phyloP scores from a whole-genome alignment of 2,113 vertebrate species.

The Condylura cristata region DNA sequence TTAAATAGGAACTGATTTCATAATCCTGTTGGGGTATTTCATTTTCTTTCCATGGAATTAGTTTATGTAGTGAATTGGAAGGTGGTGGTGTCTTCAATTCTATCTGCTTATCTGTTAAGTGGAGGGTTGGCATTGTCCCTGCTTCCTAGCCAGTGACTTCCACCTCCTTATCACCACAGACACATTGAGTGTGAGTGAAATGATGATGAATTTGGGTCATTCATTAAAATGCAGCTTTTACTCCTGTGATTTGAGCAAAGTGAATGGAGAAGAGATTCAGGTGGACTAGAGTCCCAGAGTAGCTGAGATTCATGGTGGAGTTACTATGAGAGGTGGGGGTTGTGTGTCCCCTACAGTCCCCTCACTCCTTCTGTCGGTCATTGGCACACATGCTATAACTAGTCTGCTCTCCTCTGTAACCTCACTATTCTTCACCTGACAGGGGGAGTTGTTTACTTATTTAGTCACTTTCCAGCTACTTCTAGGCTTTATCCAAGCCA shows the following conservation, averaged over 20 bases:
- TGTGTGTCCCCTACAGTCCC: not conserved
- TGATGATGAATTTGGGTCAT: not conserved
- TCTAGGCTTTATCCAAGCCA: not conserved
- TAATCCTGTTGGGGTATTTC: not conserved
- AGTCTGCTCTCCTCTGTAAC: not conserved
- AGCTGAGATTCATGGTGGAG: not conserved
- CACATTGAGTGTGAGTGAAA: not conserved
- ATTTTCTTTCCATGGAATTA: not conserved
- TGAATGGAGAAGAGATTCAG: not conserved
- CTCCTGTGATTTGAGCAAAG: not conserved
- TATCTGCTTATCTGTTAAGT: not conserved
- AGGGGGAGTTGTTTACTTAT: not conserved
- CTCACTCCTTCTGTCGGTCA: not conserved
- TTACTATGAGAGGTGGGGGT: too few relatives aligned
- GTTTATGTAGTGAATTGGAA: not conserved
- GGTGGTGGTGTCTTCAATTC: not conserved
- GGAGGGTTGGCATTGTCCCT: not conserved
- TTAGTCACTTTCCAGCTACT: not conserved
- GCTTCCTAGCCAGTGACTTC: not conserved
- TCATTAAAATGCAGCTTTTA: not conserved
- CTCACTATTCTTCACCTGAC: not conserved
- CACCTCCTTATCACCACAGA: not conserved
- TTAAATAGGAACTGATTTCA: not conserved
- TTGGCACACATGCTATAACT: not conserved
- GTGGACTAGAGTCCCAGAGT: not conserved